Evolutionary conservation across 2,113 vertebrate genomes (phyloP), one percentile per base, ranked within the genome.

Genomic region (Hydropotes inermis): DNA sequence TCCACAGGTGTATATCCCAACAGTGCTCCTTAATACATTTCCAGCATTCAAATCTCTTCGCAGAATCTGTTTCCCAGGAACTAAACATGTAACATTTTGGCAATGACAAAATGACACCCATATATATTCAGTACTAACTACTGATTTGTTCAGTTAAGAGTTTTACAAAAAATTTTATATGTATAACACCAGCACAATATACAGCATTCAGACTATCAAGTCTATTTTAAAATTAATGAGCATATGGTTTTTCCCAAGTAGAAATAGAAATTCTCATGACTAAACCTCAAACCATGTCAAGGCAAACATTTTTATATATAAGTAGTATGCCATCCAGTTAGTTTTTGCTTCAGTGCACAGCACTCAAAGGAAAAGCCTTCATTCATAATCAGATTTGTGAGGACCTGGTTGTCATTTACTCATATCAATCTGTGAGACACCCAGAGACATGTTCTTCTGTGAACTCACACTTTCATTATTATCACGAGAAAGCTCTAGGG

Each of bases 211-310:
- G 50, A 78, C 91, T 15, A 91, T 47, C 54, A 36, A 54, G 84
- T 93, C 86, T 67, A 92, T 57, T 96, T 85, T 64, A 96, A 97
- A 70, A 83, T 57, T 67, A 95, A 55, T 81, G 33, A 88, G 27
- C 61, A 60, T 58, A 25, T 70, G 30, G 4, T 47, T 94, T 79
- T 95, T 78, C 47, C 50, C 11, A 84, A 91, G 88, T 21, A 89
- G 27, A 82, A 87, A 91, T 47, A 84, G 50, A 91, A 93, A 93
- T 28, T 87, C 54, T 67, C 30, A 78, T 15, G 15, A 86, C 30
- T 91, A 96, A 94, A 83, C 27, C 2, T 81, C 55, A 95, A 90
- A 91, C 25, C 92, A 60, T 21, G 27, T 88, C 43, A 93, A 81
- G 39, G 12, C 55, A 85, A 76, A 92, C 39, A 15, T 52, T 74